phyloP scores from a whole-genome alignment of 2,888 invertebrate species.

The Pyrochroa serraticornis region DNA sequence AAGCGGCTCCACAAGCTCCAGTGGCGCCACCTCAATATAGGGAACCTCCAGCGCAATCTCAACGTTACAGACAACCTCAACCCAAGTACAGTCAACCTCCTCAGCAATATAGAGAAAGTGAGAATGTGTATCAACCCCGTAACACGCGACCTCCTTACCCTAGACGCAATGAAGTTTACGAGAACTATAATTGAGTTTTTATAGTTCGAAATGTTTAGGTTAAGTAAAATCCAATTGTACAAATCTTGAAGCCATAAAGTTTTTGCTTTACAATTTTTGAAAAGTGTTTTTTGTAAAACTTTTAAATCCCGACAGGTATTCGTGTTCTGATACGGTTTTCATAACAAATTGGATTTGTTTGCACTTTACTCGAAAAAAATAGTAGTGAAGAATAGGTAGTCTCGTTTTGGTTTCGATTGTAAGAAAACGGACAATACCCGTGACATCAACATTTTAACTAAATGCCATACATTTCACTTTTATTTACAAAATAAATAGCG shows the following conservation, averaged over 20 bases:
- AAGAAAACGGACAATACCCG: constrained; percentile 33
- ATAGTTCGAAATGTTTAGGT: not conserved
- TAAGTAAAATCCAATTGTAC: constrained; percentile 8
- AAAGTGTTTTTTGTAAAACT: not conserved
- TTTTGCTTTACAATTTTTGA: constrained; percentile 4
- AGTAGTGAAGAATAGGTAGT: too few species aligned
- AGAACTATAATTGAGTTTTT: constrained; percentile 33
- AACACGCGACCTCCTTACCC: constrained; percentile 27
- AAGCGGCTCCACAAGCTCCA: constrained; percentile 4
- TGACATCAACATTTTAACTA: constrained; percentile 43
- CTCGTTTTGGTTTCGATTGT: not conserved
- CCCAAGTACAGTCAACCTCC: constrained; percentile 25
- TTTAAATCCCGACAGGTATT: not conserved
- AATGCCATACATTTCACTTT: constrained; percentile 43
- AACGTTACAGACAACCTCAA: constrained; percentile 4
- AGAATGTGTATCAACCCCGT: constrained; percentile 32
- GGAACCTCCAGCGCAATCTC: constrained; percentile 14
- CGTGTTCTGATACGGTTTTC: not conserved
- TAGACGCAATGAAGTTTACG: constrained; percentile 37
- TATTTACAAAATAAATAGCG: constrained; percentile 52
- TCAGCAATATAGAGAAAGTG: constrained; percentile 31
- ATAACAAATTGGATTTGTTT: constrained; percentile 4
- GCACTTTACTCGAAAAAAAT: not conserved
- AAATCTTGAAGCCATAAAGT: constrained; percentile 13
- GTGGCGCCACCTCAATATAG: constrained; percentile 1